Evolutionary conservation across 2,113 vertebrate genomes (phyloP).

Genomic region (Neotoma lepida): DNA sequence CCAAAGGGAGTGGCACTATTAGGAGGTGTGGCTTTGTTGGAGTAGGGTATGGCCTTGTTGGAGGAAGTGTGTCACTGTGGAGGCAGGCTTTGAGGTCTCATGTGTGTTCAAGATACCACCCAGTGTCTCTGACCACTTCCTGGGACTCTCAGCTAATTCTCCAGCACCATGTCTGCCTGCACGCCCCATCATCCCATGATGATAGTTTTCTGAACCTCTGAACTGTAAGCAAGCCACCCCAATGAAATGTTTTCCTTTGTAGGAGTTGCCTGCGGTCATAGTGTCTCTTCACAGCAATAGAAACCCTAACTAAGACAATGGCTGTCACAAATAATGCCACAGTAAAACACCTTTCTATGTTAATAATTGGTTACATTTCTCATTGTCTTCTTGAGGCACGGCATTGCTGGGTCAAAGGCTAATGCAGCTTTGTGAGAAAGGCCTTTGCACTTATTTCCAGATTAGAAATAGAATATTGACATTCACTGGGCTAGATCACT

Average conservation of each 20-base stretch:
- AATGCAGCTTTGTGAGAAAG: slow-evolving; percentile 3
- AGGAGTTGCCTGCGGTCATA: background rate
- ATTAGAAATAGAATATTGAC: slow-evolving; percentile 12
- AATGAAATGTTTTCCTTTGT: background rate
- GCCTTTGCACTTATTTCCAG: slow-evolving; percentile 24
- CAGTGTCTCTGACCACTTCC: background rate
- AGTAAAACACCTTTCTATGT: background rate
- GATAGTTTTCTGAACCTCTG: background rate
- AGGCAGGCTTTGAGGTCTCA: background rate
- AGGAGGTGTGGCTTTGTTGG: background rate
- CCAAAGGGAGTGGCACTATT: background rate
- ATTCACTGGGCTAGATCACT: background rate
- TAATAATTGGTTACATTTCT: slow-evolving; percentile 22
- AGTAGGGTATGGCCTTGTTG: background rate
- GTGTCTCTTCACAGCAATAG: background rate
- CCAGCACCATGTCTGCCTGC: background rate
- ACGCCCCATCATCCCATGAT: background rate
- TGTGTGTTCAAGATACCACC: background rate
- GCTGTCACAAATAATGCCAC: background rate
- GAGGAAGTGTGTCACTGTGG: background rate
- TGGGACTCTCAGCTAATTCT: background rate
- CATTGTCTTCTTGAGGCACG: slow-evolving; percentile 29
- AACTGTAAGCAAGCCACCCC: background rate
- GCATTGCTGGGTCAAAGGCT: background rate
- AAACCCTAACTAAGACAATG: background rate